phyloP scores from a whole-genome alignment of 1,140 invertebrate species.

The Trinorchestia longiramus region DNA sequence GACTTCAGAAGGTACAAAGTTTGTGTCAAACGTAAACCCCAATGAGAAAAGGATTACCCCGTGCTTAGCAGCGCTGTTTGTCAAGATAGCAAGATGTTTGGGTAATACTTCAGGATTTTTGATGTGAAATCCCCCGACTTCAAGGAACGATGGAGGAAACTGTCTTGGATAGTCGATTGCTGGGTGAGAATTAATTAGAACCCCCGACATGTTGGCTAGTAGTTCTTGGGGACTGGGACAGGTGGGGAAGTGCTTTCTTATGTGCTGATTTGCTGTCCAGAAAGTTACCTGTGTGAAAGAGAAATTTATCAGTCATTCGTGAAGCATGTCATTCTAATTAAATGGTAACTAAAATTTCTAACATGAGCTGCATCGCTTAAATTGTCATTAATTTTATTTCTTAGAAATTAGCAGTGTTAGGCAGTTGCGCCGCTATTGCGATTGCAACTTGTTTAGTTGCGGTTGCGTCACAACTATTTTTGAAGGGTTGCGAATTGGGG shows the following conservation, averaged over 20 bases:
- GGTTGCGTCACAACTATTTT: too few species aligned
- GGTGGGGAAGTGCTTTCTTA: constrained; percentile 60
- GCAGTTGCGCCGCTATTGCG: too few species aligned
- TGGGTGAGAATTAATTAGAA: constrained; percentile 69
- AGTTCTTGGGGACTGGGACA: constrained; percentile 67
- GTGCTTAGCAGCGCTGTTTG: constrained; percentile 67
- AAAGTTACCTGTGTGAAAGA: not conserved
- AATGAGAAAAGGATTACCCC: constrained; percentile 69
- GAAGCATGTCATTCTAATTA: not conserved
- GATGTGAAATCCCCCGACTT: constrained; percentile 68
- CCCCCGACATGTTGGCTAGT: constrained; percentile 68
- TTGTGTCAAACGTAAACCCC: constrained; percentile 69
- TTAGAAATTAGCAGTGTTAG: too few species aligned
- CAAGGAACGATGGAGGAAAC: constrained; percentile 69
- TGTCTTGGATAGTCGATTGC: constrained; percentile 69
- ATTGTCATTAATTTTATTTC: too few species aligned
- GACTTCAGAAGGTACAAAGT: constrained; percentile 67
- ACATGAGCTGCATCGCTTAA: too few species aligned
- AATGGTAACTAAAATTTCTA: too few species aligned
- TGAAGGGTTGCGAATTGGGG: too few species aligned
- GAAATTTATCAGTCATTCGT: not conserved
- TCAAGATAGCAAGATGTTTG: constrained; percentile 67
- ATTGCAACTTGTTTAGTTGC: too few species aligned
- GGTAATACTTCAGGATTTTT: not conserved
- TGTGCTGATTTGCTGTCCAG: not conserved